These are phyloP conservation scores for Platorchestia sp. DNA, from an alignment of 1,140 invertebrate species.

Conservation along the genomic window DNA sequence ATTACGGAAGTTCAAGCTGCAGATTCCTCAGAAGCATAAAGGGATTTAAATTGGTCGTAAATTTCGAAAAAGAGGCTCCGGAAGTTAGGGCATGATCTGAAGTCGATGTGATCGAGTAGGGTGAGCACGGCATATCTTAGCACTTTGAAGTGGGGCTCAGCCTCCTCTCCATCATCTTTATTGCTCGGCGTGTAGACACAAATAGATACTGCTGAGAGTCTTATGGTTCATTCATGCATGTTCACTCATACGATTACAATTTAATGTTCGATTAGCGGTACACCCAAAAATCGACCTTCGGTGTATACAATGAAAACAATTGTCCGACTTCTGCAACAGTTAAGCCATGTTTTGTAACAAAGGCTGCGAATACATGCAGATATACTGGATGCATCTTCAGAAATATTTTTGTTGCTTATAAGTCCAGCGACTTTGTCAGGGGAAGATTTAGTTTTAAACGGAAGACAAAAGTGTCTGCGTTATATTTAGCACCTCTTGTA, in stretches of 20 bases:
- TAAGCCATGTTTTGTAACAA: neutral
- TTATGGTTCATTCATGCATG: neutral
- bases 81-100: slow-evolving; percentile 29
- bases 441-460: neutral
- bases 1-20: slow-evolving; percentile 15
- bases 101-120: slow-evolving; percentile 18
- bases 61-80: neutral
- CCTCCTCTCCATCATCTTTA: slow-evolving; percentile 34
- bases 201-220: neutral
- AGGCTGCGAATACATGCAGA: too few relatives aligned
- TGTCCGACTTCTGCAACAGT: neutral
- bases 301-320: neutral
- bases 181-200: neutral
- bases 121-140: neutral
- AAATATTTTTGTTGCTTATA: neutral
- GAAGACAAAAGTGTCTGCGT: neutral
- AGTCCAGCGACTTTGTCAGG: neutral
- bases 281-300: neutral
- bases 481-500: neutral
- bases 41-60: slow-evolving; percentile 28
- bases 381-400: neutral
- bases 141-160: neutral
- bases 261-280: neutral
- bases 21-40: neutral
- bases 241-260: neutral